Evolutionary conservation across 2,797 vertebrate species (phyloP).

Genomic region (Bradypodion pumilum): DNA sequence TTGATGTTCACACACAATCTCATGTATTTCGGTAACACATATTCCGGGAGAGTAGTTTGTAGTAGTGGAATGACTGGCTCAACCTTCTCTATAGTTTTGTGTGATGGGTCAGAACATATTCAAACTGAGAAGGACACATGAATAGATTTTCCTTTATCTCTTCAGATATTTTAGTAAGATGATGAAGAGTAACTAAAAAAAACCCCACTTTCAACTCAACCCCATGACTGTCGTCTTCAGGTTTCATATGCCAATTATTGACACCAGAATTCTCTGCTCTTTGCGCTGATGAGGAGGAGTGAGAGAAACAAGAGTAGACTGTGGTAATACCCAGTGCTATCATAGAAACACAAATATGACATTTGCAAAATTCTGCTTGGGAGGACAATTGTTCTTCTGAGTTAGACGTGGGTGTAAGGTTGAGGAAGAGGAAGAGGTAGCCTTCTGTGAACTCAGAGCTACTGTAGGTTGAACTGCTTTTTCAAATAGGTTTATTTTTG

Average conservation of each 20-base stretch:
- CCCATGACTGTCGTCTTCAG: not conserved
- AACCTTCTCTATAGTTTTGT: not conserved
- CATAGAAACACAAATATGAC: not conserved
- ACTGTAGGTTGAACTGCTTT: not conserved
- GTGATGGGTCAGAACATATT: not conserved
- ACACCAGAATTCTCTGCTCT: not conserved
- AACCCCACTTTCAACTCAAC: not conserved
- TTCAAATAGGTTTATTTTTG: slow-evolving; percentile 63
- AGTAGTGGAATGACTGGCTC: not conserved
- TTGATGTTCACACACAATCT: not conserved
- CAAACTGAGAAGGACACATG: not conserved
- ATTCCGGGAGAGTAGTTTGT: not conserved
- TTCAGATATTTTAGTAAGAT: not conserved
- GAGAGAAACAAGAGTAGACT: not conserved
- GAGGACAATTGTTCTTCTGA: slow-evolving; percentile 3
- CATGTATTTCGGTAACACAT: not conserved
- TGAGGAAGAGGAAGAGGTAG: slow-evolving; percentile 12
- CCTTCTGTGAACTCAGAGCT: slow-evolving; percentile 27
- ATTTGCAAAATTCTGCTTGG: not conserved
- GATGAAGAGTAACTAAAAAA: not conserved
- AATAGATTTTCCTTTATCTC: not conserved
- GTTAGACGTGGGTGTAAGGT: not conserved
- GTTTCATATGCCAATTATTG: not conserved
- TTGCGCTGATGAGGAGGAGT: not conserved
- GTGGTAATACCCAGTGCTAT: not conserved